A percentile compares a stretch with the other conserved stretches of the same genome.
phyloP scores from a whole-genome alignment of 1,140 invertebrate species.

The Ylistrum balloti region DNA sequence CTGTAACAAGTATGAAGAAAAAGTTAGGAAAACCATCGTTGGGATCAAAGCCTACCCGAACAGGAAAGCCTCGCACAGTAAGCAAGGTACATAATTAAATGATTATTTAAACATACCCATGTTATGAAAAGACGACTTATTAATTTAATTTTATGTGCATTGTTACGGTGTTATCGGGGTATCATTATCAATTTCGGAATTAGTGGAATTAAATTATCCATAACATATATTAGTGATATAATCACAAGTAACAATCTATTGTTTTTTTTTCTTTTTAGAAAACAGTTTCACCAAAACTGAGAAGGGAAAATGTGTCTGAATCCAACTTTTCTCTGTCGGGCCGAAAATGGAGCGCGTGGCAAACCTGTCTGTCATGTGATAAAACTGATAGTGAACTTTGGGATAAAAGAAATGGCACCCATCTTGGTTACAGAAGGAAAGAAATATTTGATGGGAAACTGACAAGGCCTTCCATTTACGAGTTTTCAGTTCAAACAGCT shows the following conservation, averaged over 20 bases:
- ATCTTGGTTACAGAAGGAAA: slow-evolving; percentile 50
- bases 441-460: slow-evolving; percentile 49
- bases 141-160: too few relatives aligned
- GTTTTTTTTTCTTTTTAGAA: slow-evolving; percentile 41
- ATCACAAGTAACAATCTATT: too few relatives aligned
- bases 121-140: too few relatives aligned
- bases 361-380: neutral
- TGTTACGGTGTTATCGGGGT: too few relatives aligned
- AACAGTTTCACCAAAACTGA: slow-evolving; percentile 41
- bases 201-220: too few relatives aligned
- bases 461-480: slow-evolving; percentile 55
- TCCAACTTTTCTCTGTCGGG: slow-evolving; percentile 62
- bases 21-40: slow-evolving; percentile 28
- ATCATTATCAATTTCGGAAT: too few relatives aligned
- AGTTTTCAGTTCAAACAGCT: slow-evolving; percentile 60
- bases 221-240: too few relatives aligned
- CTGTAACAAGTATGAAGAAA: slow-evolving; percentile 50
- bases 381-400: neutral
- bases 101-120: too few relatives aligned
- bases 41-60: neutral
- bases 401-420: slow-evolving; percentile 49
- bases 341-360: slow-evolving; percentile 62
- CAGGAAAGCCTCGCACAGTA: neutral
- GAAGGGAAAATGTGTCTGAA: slow-evolving; percentile 62
- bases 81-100: neutral